These are phyloP conservation scores for Aythya baeri DNA, from an alignment of 2,113 vertebrate species.

Conservation along the genomic window DNA sequence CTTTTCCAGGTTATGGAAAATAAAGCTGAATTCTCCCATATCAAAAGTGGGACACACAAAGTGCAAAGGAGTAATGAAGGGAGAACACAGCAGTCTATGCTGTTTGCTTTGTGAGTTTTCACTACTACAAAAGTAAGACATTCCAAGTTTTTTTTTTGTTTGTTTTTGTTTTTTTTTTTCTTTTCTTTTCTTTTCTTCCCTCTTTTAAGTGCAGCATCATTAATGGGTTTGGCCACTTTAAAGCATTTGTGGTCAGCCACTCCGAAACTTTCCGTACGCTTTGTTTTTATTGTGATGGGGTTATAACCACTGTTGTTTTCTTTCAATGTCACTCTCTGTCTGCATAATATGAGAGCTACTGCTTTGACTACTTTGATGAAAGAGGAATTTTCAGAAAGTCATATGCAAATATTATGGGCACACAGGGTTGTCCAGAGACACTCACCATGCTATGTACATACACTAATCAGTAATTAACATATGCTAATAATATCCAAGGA, in stretches of 20 bases:
- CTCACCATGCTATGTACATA: background rate
- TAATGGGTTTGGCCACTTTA: background rate
- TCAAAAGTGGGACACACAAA: background rate
- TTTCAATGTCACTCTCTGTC: background rate
- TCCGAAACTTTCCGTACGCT: background rate
- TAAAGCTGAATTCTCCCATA: background rate
- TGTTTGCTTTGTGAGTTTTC: background rate
- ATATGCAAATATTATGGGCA: conserved; percentile 1
- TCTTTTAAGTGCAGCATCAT: background rate
- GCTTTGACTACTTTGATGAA: background rate
- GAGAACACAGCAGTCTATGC: background rate
- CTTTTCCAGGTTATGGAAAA: background rate
- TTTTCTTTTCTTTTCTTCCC: background rate
- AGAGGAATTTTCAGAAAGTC: conserved; percentile 7
- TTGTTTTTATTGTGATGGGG: background rate
- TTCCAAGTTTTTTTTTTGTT: background rate
- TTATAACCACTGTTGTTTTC: background rate
- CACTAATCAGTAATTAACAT: conserved; percentile 33
- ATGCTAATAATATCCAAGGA: conserved; percentile 5
- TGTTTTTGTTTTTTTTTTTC: too few species aligned
- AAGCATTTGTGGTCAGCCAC: background rate
- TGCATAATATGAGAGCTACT: background rate
- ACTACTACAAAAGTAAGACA: background rate
- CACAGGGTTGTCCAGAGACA: background rate
- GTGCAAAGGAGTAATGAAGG: background rate